Conservation (phyloP, 64 coral and sea anemone genomes). For the Catalaphyllia jardinei region DNA sequence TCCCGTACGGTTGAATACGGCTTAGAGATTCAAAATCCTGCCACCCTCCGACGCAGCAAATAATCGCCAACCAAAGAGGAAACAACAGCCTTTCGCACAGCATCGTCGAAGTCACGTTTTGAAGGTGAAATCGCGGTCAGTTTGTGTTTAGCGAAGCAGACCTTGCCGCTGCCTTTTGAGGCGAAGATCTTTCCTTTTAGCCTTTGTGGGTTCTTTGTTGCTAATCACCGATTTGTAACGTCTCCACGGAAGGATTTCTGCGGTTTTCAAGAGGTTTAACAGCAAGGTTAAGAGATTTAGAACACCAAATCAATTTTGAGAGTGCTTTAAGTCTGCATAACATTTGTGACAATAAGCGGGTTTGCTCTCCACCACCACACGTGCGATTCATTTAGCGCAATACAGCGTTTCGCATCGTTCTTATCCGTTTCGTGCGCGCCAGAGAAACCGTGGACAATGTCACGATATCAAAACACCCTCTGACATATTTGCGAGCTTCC, state of each 20-base stretch:
- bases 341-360: conserved; percentile 36
- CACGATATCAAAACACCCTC: conserved; percentile 57
- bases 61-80: conserved; percentile 41
- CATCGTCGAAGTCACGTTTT: neutral
- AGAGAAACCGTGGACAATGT: neutral
- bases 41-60: conserved; percentile 60
- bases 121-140: neutral
- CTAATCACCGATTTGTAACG: conserved; percentile 40
- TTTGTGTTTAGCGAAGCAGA: neutral
- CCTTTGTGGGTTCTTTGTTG: neutral
- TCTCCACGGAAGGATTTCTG: conserved; percentile 51
- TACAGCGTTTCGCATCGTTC: conserved; percentile 17
- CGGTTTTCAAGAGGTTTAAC: conserved; percentile 81
- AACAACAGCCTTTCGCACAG: neutral
- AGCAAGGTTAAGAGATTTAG: conserved; percentile 64
- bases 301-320: conserved; percentile 34
- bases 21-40: conserved; percentile 65
- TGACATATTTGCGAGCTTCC: conserved; percentile 52
- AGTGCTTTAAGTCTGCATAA: conserved; percentile 53
- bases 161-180: neutral
- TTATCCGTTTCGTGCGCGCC: neutral
- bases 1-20: conserved; percentile 34
- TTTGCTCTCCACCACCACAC: conserved; percentile 48
- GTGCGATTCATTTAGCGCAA: conserved; percentile 69
- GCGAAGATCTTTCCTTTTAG: neutral